Evolutionary conservation across 2,797 vertebrate genomes (phyloP).

Genomic region (Pelochelys cantorii): DNA sequence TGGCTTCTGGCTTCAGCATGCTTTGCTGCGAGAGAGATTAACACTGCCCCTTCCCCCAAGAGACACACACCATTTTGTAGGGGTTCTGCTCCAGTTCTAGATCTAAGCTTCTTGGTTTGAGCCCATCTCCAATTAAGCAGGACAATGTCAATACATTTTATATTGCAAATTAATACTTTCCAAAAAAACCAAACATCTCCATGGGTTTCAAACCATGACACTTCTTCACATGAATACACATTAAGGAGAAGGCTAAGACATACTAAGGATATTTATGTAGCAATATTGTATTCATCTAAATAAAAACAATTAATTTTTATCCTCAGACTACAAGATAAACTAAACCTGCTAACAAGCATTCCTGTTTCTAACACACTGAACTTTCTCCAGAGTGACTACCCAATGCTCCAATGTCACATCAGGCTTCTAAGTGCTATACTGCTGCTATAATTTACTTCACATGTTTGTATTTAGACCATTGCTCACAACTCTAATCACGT

Average conservation of each 20-base stretch:
- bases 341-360: background rate
- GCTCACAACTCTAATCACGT: background rate
- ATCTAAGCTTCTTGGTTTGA: background rate
- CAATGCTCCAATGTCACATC: background rate
- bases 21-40: background rate
- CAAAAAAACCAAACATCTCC: background rate
- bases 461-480: background rate
- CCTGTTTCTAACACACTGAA: background rate
- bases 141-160: background rate
- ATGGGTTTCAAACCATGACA: background rate
- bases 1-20: background rate
- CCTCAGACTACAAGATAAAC: background rate
- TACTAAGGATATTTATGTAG: background rate
- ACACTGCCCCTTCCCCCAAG: too few species aligned
- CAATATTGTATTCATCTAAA: background rate
- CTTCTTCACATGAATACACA: background rate
- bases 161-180: too few species aligned
- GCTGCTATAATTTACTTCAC: rapidly evolving
- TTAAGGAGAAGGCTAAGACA: background rate
- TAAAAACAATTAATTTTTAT: background rate
- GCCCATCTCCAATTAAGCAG: background rate
- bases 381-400: background rate
- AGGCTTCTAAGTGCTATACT: background rate
- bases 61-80: background rate
- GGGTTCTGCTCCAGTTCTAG: background rate